Conservation (phyloP, 2,797 vertebrate genomes). For the Paratrypauchen microcephalus region DNA sequence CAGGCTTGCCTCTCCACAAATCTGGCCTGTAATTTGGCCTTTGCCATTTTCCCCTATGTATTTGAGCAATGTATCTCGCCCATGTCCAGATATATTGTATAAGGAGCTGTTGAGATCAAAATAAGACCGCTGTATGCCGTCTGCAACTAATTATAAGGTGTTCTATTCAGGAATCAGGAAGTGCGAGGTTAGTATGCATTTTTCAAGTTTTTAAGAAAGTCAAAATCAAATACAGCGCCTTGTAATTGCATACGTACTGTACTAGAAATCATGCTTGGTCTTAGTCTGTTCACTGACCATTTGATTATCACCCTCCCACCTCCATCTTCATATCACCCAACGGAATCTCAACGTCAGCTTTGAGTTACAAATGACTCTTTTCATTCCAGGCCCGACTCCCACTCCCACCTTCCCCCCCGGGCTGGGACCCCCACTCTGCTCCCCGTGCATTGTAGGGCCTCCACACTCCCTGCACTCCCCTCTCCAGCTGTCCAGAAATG, state of each 20-base stretch:
- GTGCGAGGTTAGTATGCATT: no score
- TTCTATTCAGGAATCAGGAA: no score
- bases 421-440: conserved; percentile 66
- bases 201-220: no score
- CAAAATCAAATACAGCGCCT: background rate
- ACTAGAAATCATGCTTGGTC: background rate
- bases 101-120: no score
- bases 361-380: conserved; percentile 80
- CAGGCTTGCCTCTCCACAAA: no score
- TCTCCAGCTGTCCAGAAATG: conserved; percentile 97
- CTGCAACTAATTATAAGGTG: no score
- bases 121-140: no score
- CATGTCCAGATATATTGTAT: no score
- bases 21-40: no score
- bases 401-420: conserved; percentile 49
- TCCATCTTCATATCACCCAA: conserved; percentile 55
- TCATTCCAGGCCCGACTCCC: conserved; percentile 60
- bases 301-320: background rate
- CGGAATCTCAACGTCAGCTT: conserved; percentile 71
- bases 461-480: conserved; percentile 82
- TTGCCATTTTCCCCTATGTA: no score
- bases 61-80: no score
- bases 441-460: conserved; percentile 76
- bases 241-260: background rate
- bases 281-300: background rate